phyloP scores from a whole-genome alignment of 1,140 invertebrate species.

The Euura saliciscinereae region DNA sequence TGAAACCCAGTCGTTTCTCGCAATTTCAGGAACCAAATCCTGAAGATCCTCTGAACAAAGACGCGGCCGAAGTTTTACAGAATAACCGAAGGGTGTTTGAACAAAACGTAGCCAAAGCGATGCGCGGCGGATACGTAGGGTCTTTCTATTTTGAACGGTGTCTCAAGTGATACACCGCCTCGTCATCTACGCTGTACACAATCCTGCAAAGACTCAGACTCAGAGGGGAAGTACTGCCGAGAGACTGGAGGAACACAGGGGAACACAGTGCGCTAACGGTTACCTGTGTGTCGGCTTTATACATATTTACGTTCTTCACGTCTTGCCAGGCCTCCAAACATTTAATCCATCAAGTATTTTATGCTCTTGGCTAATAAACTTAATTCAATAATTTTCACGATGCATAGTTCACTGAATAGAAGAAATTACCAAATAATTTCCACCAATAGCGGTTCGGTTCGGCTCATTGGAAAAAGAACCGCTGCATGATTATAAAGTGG shows the following conservation, averaged over 20 bases:
- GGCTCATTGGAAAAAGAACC: not conserved
- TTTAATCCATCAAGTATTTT: constrained; percentile 49
- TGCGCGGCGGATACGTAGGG: constrained; percentile 94
- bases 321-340: constrained; percentile 50
- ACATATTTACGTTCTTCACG: constrained; percentile 50
- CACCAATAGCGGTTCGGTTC: not conserved
- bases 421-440: not conserved
- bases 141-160: constrained; percentile 93
- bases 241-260: constrained; percentile 36
- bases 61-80: constrained; percentile 97
- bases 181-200: constrained; percentile 28
- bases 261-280: constrained; percentile 29
- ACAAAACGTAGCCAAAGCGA: constrained; percentile 94
- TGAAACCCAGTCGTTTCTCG: constrained; percentile 1
- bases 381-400: constrained; percentile 23
- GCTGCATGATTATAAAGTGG: not conserved
- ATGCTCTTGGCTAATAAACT: constrained; percentile 44
- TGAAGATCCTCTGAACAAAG: constrained; percentile 98
- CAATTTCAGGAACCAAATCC: constrained; percentile 92
- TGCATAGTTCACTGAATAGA: constrained; percentile 22
- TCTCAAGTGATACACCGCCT: constrained; percentile 81
- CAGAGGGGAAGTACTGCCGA: constrained; percentile 33
- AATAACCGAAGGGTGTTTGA: constrained; percentile 94
- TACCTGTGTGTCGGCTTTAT: constrained; percentile 42
- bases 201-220: constrained; percentile 36